These are phyloP conservation scores for Telmatochromis brichardi DNA, from an alignment of 2,113 vertebrate genomes.

Conservation along the genomic window DNA sequence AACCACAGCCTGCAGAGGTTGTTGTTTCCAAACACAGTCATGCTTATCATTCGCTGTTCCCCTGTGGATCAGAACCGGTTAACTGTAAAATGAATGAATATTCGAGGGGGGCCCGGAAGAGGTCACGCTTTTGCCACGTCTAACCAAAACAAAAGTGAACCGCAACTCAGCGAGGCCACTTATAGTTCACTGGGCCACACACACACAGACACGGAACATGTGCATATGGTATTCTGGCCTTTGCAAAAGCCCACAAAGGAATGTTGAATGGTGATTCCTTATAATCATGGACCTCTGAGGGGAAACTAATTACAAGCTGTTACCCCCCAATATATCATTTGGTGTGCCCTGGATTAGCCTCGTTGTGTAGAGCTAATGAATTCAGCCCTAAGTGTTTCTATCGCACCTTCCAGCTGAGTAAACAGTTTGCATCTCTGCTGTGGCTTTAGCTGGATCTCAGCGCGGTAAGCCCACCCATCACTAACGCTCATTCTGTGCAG, in stretches of 20 bases:
- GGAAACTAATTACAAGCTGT: slow-evolving; percentile 56
- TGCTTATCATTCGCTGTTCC: background rate
- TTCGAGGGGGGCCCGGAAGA: background rate
- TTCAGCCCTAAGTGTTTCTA: background rate
- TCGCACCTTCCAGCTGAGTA: slow-evolving; percentile 32
- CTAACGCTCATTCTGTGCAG: slow-evolving; percentile 15
- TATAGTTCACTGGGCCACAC: slow-evolving; percentile 53
- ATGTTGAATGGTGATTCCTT: slow-evolving; percentile 23
- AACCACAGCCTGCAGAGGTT: slow-evolving; percentile 1
- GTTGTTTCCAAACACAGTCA: slow-evolving; percentile 17
- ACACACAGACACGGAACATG: slow-evolving; percentile 23
- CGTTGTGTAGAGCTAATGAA: slow-evolving; percentile 31
- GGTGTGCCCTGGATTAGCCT: slow-evolving; percentile 37
- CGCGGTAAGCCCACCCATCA: background rate
- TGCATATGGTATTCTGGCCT: slow-evolving; percentile 28
- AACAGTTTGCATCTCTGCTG: slow-evolving; percentile 11
- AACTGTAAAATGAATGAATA: background rate
- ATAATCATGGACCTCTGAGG: slow-evolving; percentile 40
- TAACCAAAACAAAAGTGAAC: slow-evolving; percentile 6
- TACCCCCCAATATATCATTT: slow-evolving; percentile 29
- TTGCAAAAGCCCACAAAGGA: slow-evolving; percentile 16
- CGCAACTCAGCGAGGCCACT: slow-evolving; percentile 36
- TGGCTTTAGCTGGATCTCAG: background rate
- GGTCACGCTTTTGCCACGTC: background rate
- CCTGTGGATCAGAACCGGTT: background rate